phyloP scores from a whole-genome alignment of 92 coral and sea anemone genomes.

The Actinernus sp. region DNA sequence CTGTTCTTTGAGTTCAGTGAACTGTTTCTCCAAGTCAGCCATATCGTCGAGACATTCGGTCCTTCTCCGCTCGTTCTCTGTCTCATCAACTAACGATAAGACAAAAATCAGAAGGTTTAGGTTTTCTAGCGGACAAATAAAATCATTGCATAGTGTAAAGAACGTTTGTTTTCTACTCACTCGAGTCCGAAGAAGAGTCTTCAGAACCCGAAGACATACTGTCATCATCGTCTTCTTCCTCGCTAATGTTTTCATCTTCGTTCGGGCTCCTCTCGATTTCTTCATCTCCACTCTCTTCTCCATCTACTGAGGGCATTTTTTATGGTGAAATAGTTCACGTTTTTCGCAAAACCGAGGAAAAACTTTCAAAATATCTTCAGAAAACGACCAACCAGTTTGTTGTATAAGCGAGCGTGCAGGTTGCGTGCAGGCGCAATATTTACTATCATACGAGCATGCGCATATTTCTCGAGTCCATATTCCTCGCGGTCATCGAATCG shows the following conservation, averaged over 20 bases:
- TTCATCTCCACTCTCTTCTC: slow-evolving; percentile 98
- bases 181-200: slow-evolving; percentile 90
- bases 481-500: too few relatives aligned
- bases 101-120: background rate
- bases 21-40: slow-evolving; percentile 97
- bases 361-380: too few relatives aligned
- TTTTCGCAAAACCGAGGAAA: too few relatives aligned
- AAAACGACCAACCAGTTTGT: too few relatives aligned
- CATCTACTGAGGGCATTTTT: slow-evolving; percentile 92
- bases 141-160: too few relatives aligned
- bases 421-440: background rate
- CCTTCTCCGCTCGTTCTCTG: slow-evolving; percentile 94
- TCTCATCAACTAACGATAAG: slow-evolving; percentile 84
- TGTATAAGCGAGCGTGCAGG: background rate
- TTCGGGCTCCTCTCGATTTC: slow-evolving; percentile 92
- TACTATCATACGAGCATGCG: background rate
- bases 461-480: too few relatives aligned
- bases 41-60: slow-evolving; percentile 92
- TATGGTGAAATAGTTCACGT: too few relatives aligned
- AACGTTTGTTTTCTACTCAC: slow-evolving; percentile 26
- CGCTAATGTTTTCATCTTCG: slow-evolving; percentile 98
- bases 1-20: slow-evolving; percentile 97
- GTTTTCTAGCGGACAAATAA: background rate
- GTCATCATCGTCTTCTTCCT: slow-evolving; percentile 96
- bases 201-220: slow-evolving; percentile 90